These are phyloP conservation scores for Seriola dumerili DNA, from an alignment of 2,113 vertebrate genomes.

Conservation along the genomic window DNA sequence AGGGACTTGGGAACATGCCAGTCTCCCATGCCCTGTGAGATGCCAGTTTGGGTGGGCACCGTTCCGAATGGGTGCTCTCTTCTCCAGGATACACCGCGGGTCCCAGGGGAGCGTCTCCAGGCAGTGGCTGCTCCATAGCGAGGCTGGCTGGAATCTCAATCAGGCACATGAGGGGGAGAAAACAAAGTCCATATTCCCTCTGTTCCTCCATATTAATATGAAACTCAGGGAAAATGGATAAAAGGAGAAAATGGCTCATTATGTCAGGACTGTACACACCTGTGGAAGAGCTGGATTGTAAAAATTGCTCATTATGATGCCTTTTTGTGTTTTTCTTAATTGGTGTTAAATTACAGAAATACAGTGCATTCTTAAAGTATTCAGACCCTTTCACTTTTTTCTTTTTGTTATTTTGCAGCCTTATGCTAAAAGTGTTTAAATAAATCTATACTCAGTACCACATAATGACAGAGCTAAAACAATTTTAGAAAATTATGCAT, in stretches of 20 bases:
- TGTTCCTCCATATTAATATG: constrained; percentile 54
- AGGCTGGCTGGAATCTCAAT: constrained; percentile 77
- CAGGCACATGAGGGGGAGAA: constrained; percentile 53
- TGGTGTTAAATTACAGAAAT: constrained; percentile 52
- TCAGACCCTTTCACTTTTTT: no score
- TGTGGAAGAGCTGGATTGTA: constrained; percentile 40
- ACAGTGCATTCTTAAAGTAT: no score
- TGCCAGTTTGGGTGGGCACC: constrained; percentile 82
- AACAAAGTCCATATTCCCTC: constrained; percentile 54
- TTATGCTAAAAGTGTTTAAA: no score
- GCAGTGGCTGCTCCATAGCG: constrained; percentile 65
- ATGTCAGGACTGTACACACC: constrained; percentile 34
- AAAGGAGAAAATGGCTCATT: constrained; percentile 54
- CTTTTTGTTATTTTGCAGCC: no score
- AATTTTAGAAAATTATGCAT: no score
- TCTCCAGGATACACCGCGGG: constrained; percentile 71
- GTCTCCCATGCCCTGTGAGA: constrained; percentile 77
- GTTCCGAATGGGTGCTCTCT: constrained; percentile 79
- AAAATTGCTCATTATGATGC: constrained; percentile 35
- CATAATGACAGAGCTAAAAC: no score
- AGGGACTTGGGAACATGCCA: constrained; percentile 78
- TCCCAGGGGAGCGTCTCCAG: constrained; percentile 71
- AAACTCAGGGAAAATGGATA: constrained; percentile 12
- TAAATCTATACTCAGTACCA: no score
- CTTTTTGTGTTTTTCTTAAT: constrained; percentile 62